phyloP scores from a whole-genome alignment of 2,113 vertebrate species.

The Pongo pygmaeus region DNA sequence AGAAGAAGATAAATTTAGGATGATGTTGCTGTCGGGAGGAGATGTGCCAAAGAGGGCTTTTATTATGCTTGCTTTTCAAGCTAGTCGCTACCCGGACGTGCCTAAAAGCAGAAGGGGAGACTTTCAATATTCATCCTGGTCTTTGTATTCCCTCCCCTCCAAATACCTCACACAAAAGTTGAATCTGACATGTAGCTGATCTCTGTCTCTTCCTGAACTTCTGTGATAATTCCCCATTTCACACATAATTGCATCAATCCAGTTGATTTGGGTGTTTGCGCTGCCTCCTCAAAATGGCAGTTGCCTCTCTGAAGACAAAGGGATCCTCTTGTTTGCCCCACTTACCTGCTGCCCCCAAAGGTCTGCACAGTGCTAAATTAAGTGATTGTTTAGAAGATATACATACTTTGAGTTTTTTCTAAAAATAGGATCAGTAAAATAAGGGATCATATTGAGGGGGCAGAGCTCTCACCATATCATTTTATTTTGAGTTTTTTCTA shows the following conservation, averaged over 20 bases:
- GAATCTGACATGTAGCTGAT: fast-evolving
- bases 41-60: not conserved
- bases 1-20: not conserved
- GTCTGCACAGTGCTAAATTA: not conserved
- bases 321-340: fast-evolving
- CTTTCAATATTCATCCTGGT: not conserved
- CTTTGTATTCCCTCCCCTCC: not conserved
- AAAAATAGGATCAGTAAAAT: not conserved
- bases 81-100: not conserved
- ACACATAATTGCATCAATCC: fast-evolving
- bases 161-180: not conserved
- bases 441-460: not conserved
- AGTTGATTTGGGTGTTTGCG: fast-evolving
- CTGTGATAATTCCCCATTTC: fast-evolving
- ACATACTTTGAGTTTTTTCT: not conserved
- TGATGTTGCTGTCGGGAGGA: not conserved
- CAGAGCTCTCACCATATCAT: no score
- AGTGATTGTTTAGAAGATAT: not conserved
- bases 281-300: not conserved
- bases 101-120: no score
- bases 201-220: not conserved
- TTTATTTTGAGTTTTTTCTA: no score
- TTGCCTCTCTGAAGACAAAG: not conserved
- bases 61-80: not conserved
- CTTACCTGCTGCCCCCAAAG: no score